These are phyloP conservation scores for Cacoxenus indagator DNA, from an alignment of 2,888 invertebrate genomes.

Conservation along the genomic window DNA sequence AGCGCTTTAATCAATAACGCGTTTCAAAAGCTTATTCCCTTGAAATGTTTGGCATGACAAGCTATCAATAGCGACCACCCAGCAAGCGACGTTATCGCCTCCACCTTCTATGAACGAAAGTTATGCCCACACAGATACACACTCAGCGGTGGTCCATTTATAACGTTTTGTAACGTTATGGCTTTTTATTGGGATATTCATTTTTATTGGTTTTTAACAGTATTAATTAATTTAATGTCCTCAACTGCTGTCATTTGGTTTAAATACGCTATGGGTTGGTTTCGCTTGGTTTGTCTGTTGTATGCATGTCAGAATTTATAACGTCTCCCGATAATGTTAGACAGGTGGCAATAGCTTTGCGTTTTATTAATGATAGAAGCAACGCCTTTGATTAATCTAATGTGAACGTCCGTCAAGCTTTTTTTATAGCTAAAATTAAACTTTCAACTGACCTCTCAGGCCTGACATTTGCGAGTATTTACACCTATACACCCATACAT, in stretches of 20 bases:
- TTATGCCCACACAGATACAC: not conserved
- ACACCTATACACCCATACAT: too few species aligned
- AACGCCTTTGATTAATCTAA: too few species aligned
- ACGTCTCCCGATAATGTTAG: not conserved
- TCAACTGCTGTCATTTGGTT: slow-evolving; percentile 26
- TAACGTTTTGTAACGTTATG: not conserved
- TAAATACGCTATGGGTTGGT: not conserved
- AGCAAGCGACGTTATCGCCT: not conserved
- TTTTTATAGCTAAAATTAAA: too few species aligned
- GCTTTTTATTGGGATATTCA: slow-evolving; percentile 1
- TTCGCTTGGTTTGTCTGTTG: not conserved
- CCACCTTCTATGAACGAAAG: not conserved
- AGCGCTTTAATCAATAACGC: not conserved
- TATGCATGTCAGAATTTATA: not conserved
- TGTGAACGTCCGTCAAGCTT: too few species aligned
- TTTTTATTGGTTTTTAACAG: slow-evolving; percentile 59
- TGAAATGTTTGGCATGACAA: not conserved
- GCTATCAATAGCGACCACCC: not conserved
- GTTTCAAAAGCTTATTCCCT: not conserved
- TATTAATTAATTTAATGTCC: slow-evolving; percentile 57
- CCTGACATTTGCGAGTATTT: too few species aligned
- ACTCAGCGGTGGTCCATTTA: not conserved
- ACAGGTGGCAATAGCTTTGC: too few species aligned
- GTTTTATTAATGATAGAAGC: too few species aligned
- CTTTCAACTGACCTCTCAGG: too few species aligned